Evolutionary conservation across 2,113 vertebrate genomes (phyloP).

Genomic region (Triplophysa tibetana): DNA sequence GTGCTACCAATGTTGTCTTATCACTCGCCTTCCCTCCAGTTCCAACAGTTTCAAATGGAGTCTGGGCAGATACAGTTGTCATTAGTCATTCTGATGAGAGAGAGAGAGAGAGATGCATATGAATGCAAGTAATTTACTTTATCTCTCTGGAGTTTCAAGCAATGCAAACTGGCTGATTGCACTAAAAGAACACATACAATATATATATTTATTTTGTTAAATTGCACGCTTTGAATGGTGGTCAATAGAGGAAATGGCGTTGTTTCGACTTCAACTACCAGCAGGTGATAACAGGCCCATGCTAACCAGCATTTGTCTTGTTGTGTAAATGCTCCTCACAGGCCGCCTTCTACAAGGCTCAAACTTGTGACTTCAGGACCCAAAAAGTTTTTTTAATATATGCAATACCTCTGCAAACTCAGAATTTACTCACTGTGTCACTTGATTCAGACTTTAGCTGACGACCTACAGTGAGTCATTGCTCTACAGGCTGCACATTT

Average conservation of each 20-base stretch:
- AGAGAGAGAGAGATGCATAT: background rate
- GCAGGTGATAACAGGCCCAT: too few relatives aligned
- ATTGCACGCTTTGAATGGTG: too few relatives aligned
- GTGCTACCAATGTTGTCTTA: background rate
- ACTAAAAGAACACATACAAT: too few relatives aligned
- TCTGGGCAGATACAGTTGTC: constrained; percentile 1
- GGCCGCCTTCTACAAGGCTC: background rate
- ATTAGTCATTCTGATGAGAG: background rate
- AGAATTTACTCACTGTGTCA: constrained; percentile 1
- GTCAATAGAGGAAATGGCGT: too few relatives aligned
- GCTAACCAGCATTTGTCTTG: too few relatives aligned
- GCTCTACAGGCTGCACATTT: background rate
- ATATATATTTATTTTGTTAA: too few relatives aligned
- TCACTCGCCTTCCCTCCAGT: background rate
- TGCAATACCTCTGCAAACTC: constrained; percentile 17
- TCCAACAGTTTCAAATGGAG: background rate
- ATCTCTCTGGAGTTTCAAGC: too few relatives aligned
- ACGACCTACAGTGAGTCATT: constrained; percentile 49
- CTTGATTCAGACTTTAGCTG: constrained; percentile 53
- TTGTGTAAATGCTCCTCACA: background rate
- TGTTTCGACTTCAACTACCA: too few relatives aligned
- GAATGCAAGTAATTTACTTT: too few relatives aligned
- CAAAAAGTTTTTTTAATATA: constrained; percentile 13
- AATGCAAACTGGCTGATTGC: too few relatives aligned
- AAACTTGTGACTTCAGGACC: background rate